A percentile compares a stretch with the other conserved stretches of the same genome.
Evolutionary conservation across 2,113 vertebrate genomes (phyloP).

Genomic region (Passer domesticus): DNA sequence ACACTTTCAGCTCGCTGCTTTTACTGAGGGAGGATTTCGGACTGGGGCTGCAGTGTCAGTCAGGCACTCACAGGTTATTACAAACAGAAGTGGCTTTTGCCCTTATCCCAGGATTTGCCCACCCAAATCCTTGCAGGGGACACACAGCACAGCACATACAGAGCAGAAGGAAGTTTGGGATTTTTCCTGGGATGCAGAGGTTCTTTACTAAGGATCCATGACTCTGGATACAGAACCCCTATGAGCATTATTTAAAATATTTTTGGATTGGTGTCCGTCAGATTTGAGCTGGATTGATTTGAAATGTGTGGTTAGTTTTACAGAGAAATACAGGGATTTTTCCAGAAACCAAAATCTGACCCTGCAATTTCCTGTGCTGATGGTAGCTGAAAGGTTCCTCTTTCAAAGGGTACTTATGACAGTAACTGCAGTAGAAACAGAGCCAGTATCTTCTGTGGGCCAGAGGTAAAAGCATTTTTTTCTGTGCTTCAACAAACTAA

Average conservation of each 20-base stretch:
- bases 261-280: neutral
- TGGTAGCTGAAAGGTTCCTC: neutral
- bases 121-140: neutral
- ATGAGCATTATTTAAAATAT: neutral
- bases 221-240: neutral
- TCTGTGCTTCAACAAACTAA: neutral
- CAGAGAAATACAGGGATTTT: neutral
- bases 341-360: neutral
- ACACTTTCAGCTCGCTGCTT: neutral
- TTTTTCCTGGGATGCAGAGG: neutral
- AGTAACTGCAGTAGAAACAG: neutral
- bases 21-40: neutral
- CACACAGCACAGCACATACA: neutral
- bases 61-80: neutral
- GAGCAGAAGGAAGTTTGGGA: accelerated
- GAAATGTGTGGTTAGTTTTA: neutral
- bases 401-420: neutral
- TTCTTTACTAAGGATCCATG: neutral
- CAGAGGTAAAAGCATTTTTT: neutral
- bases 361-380: neutral
- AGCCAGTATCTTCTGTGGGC: neutral
- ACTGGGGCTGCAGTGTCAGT: neutral
- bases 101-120: neutral
- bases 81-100: neutral
- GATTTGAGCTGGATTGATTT: neutral